Evolutionary conservation across 1,140 invertebrate genomes (phyloP), one percentile per base, ranked within the genome.

Genomic region (Drosophila athabasca): DNA sequence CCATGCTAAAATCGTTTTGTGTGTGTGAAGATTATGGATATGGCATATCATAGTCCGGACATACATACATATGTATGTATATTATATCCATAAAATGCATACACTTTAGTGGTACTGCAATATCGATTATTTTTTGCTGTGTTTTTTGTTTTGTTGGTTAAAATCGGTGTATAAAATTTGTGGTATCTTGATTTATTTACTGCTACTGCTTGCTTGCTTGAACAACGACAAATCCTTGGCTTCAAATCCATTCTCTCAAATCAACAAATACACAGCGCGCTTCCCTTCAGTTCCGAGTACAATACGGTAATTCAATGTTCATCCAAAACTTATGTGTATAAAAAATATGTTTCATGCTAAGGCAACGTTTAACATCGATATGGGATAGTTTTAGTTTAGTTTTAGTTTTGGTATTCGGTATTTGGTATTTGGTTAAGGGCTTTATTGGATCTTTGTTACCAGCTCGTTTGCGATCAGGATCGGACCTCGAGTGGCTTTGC

Each of bases 331-430:
- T 87, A 66, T 84, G 60, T 73, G 31, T 67, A 78, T 73, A 64
- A 77, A 80, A 90, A 83, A 90, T 87, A 82, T 76, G 39, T 69
- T 62, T 79, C 72, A 80, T 90, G 78, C 85, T 91, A 91, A 91
- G 90, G 90, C 90, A 91, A 90, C 90, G 35, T 88, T 90, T 62
- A 91, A 89, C 90, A 85, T 90, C 80, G 90, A 91, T 91, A 90
- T 90, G 90, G 90, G 70, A 76, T 85, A 71, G 76, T 79, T 88
- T 49, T 54, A 29, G 72, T 49, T 44, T 53, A 29, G 72, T 49
- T 44, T 53, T 76, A 59, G 44, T 76, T 76, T 46, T 61, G 64
- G 17, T 19, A 73, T 58, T 58, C 29, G 39, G 70, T 71, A 67
- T 54, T 70, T 13, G 11, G 19, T 48, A 15, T 17, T 24, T 41